phyloP scores from a whole-genome alignment of 1,140 invertebrate genomes.

The Melipona quadrifasciata region DNA sequence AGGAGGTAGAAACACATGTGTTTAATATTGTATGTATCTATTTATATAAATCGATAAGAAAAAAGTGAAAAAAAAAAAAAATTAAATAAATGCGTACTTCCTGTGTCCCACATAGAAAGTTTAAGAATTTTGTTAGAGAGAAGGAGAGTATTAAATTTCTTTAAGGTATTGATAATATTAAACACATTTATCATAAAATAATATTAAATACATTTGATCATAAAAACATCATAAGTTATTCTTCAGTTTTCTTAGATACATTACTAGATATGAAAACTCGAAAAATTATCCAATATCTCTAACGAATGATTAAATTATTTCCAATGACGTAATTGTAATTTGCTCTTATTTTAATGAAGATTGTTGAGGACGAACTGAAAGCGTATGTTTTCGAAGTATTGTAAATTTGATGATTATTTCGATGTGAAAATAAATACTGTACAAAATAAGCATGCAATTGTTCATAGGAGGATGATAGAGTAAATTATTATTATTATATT shows the following conservation, averaged over 20 bases:
- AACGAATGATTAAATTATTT: constrained; percentile 65
- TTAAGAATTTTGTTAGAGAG: constrained; percentile 41
- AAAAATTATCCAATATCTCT: constrained; percentile 50
- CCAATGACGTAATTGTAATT: constrained; percentile 53
- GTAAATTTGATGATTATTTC: constrained; percentile 64
- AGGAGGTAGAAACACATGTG: constrained; percentile 57
- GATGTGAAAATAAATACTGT: constrained; percentile 71
- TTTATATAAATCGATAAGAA: constrained; percentile 63
- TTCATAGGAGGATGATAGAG: background rate
- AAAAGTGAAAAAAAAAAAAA: constrained; percentile 28
- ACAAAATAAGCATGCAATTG: constrained; percentile 51
- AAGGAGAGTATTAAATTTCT: constrained; percentile 35
- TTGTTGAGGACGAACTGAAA: constrained; percentile 64
- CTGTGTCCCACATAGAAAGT: constrained; percentile 53
- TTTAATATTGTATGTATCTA: constrained; percentile 70
- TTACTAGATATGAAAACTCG: constrained; percentile 31
- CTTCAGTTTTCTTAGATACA: constrained; percentile 45
- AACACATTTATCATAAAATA: constrained; percentile 40
- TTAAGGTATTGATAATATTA: constrained; percentile 50
- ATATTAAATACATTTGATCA: too few species aligned
- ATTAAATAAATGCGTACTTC: constrained; percentile 46
- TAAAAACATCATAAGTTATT: constrained; percentile 41
- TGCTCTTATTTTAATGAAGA: constrained; percentile 53
- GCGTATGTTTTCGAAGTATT: constrained; percentile 62
- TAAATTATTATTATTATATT: background rate